Conservation (phyloP, 2,888 invertebrate species). For the Perithous albicinctus region DNA sequence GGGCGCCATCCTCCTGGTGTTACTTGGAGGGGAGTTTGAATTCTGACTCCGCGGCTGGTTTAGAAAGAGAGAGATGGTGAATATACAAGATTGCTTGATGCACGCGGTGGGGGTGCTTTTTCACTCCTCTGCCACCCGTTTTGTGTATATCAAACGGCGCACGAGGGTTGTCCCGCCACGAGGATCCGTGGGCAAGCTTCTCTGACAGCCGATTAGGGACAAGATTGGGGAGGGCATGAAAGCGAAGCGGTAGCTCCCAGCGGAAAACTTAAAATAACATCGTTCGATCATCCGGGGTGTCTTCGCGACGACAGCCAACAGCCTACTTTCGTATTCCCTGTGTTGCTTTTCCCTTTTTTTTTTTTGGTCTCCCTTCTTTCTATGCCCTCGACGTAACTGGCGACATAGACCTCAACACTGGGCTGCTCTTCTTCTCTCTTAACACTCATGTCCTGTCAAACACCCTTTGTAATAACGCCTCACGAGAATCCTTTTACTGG, state of each 20-base stretch:
- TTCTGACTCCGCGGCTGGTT: slow-evolving; percentile 36
- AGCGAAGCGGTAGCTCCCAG: slow-evolving; percentile 78
- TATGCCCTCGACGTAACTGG: slow-evolving; percentile 47
- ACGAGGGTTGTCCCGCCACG: slow-evolving; percentile 59
- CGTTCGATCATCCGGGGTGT: slow-evolving; percentile 82
- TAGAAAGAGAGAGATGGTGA: slow-evolving; percentile 37
- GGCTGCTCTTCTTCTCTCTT: slow-evolving; percentile 41
- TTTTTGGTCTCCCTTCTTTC: slow-evolving; percentile 31
- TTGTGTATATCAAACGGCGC: slow-evolving; percentile 61
- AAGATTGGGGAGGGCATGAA: slow-evolving; percentile 69
- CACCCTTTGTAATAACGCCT: slow-evolving; percentile 56
- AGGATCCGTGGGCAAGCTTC: slow-evolving; percentile 68
- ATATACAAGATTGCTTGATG: slow-evolving; percentile 62
- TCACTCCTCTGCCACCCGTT: slow-evolving; percentile 50
- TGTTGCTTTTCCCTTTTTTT: slow-evolving; percentile 58
- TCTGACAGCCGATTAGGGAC: slow-evolving; percentile 83
- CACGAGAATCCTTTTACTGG: too few species aligned
- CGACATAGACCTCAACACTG: slow-evolving; percentile 36
- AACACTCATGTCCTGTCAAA: not conserved
- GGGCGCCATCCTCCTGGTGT: slow-evolving; percentile 13
- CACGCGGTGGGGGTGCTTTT: slow-evolving; percentile 56
- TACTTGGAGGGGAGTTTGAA: slow-evolving; percentile 55
- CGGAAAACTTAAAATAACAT: slow-evolving; percentile 85
- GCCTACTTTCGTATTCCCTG: slow-evolving; percentile 80
- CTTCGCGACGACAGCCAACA: slow-evolving; percentile 78